Conservation (phyloP, 2,888 invertebrate genomes). For the Atrina japonica region DNA sequence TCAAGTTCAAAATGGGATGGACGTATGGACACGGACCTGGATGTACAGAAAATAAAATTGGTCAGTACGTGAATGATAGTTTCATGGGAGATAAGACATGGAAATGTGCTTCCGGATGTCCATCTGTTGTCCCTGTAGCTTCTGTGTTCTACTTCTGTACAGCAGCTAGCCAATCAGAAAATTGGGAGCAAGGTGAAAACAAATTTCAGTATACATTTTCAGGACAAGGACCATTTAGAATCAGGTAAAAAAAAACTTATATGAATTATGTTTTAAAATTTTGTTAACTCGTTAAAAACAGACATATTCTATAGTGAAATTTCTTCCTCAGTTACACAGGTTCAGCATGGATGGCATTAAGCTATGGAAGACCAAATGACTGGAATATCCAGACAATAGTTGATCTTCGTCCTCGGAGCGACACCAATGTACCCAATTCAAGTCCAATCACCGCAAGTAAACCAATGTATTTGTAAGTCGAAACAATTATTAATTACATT, state of each 20-base stretch:
- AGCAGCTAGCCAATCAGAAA: no score
- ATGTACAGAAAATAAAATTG: constrained; percentile 43
- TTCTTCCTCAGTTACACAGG: constrained; percentile 42
- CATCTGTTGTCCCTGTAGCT: constrained; percentile 17
- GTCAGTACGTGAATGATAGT: constrained; percentile 32
- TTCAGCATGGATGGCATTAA: constrained; percentile 47
- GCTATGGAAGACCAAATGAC: constrained; percentile 22
- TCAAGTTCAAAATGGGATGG: constrained; percentile 54
- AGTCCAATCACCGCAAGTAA: constrained; percentile 54
- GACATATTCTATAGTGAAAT: no score
- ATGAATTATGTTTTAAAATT: no score
- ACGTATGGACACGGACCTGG: constrained; percentile 50
- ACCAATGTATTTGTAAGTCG: constrained; percentile 52
- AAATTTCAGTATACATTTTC: no score
- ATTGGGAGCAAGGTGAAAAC: no score
- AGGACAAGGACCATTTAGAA: no score
- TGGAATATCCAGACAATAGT: constrained; percentile 55
- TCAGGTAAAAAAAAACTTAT: no score
- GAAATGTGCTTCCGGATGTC: constrained; percentile 36
- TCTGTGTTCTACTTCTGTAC: constrained; percentile 47
- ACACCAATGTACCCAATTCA: constrained; percentile 52
- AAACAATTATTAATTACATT: no score
- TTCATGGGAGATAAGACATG: constrained; percentile 22
- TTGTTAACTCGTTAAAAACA: no score
- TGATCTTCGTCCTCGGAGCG: constrained; percentile 48